A percentile compares a stretch with the other conserved stretches of the same genome.
Evolutionary conservation across 37 sponge, comb jelly and placozoan genomes (phyloP).

Genomic region (Aphrocallistes beatrix): DNA sequence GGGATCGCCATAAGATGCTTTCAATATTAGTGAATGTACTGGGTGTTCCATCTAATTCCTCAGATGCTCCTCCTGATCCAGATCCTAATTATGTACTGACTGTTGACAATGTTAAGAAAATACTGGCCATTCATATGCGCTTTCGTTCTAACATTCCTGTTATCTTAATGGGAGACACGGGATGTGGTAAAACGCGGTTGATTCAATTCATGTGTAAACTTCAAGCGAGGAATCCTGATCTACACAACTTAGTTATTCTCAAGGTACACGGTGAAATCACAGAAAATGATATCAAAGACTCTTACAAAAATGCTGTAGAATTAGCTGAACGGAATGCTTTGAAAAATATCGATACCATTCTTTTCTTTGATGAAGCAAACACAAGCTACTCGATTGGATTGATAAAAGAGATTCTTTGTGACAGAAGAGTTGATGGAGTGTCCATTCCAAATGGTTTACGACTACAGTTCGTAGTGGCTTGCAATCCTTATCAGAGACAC

Average conservation of each 20-base stretch:
- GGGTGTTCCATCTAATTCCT: too few relatives aligned
- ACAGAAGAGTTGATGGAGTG: slow-evolving; percentile 59
- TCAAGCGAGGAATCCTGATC: not conserved
- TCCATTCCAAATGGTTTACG: slow-evolving; percentile 36
- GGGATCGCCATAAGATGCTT: not conserved
- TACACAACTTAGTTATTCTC: slow-evolving; percentile 15
- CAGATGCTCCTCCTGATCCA: not conserved
- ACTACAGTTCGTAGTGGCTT: slow-evolving; percentile 88
- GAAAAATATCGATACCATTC: slow-evolving; percentile 48
- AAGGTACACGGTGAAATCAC: slow-evolving; percentile 73
- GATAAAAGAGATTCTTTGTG: slow-evolving; percentile 98
- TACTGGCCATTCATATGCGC: slow-evolving; percentile 23
- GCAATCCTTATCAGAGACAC: slow-evolving; percentile 86
- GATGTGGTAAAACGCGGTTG: slow-evolving; percentile 90
- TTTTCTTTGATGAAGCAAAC: slow-evolving; percentile 99
- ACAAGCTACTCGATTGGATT: slow-evolving; percentile 80
- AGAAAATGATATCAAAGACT: slow-evolving; percentile 34
- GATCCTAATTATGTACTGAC: slow-evolving; percentile 25
- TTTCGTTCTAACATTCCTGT: slow-evolving; percentile 80
- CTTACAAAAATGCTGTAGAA: slow-evolving; percentile 36
- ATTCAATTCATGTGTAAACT: slow-evolving; percentile 83
- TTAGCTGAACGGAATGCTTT: slow-evolving; percentile 31
- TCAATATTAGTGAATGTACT: not conserved
- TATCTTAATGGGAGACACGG: slow-evolving; percentile 95
- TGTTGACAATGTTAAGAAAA: slow-evolving; percentile 28